These are phyloP conservation scores for Drosophila novamexicana DNA, from an alignment of 1,140 invertebrate genomes.

Conservation along the genomic window DNA sequence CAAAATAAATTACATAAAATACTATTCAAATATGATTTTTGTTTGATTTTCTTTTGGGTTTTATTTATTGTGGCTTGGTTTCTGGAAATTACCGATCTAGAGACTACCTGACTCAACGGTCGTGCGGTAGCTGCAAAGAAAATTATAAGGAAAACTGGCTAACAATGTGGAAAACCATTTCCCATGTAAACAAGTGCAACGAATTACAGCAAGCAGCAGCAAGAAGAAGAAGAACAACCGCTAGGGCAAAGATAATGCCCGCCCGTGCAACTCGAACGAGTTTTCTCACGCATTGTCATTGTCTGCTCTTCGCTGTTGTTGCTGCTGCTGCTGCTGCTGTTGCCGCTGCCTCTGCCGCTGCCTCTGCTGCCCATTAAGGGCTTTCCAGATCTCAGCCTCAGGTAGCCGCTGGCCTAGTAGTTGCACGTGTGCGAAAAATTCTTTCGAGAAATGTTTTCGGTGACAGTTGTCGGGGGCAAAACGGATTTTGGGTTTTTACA, in stretches of 20 bases:
- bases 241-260: slow-evolving; percentile 51
- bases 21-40: slow-evolving; percentile 26
- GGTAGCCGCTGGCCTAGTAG: slow-evolving; percentile 23
- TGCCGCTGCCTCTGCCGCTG: not conserved
- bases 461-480: slow-evolving; percentile 33
- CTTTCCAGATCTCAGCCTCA: slow-evolving; percentile 54
- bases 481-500: slow-evolving; percentile 42
- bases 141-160: slow-evolving; percentile 49
- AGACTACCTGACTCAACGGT: slow-evolving; percentile 38
- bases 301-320: slow-evolving; percentile 1
- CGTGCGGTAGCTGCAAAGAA: slow-evolving; percentile 36
- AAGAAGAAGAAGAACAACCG: slow-evolving; percentile 11
- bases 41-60: slow-evolving; percentile 2
- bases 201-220: slow-evolving; percentile 50
- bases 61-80: not conserved
- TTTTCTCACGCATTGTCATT: slow-evolving; percentile 73
- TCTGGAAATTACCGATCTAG: slow-evolving; percentile 3
- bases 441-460: slow-evolving; percentile 43
- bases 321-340: slow-evolving; percentile 7
- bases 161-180: slow-evolving; percentile 60
- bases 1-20: slow-evolving; percentile 52
- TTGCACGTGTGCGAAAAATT: slow-evolving; percentile 71
- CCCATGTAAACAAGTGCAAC: slow-evolving; percentile 81
- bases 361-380: slow-evolving; percentile 55
- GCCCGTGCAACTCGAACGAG: slow-evolving; percentile 45